phyloP scores from a whole-genome alignment of 2,797 vertebrate genomes.

The Thripadectes ignobilis region DNA sequence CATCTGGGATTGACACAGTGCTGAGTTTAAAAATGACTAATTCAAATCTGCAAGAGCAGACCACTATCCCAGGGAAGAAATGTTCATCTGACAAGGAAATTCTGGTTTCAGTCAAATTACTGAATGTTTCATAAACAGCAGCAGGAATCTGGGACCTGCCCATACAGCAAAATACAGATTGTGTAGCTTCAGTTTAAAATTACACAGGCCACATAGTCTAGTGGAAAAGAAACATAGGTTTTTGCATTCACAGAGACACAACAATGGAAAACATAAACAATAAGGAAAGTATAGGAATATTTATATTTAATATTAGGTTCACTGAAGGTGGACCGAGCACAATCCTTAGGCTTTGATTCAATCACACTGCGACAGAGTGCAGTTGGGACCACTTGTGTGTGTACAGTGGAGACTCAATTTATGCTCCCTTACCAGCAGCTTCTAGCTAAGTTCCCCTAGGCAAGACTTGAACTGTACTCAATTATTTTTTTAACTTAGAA shows the following conservation, averaged over 20 bases:
- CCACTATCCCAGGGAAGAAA: background rate
- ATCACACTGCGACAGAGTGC: constrained; percentile 96
- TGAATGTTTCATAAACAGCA: background rate
- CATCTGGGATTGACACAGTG: constrained; percentile 25
- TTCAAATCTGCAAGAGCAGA: constrained; percentile 27
- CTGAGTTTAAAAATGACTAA: constrained; percentile 47
- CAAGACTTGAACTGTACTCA: background rate
- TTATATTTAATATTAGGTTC: background rate
- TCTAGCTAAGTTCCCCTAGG: constrained; percentile 85
- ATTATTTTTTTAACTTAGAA: background rate
- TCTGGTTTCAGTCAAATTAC: background rate
- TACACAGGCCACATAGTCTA: background rate
- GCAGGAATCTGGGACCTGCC: background rate
- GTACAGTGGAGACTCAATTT: constrained; percentile 95
- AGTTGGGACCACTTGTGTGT: constrained; percentile 98
- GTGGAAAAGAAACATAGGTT: background rate
- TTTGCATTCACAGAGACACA: background rate
- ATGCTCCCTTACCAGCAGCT: constrained; percentile 91
- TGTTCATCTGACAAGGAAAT: background rate
- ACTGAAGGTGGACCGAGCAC: constrained; percentile 82
- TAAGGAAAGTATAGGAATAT: background rate
- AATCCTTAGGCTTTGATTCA: constrained; percentile 89
- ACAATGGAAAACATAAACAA: background rate
- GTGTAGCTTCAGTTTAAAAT: background rate
- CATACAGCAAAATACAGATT: background rate